Evolutionary conservation across 2,113 vertebrate genomes (phyloP), one percentile per base, ranked within the genome.

Genomic region (Buteo buteo): DNA sequence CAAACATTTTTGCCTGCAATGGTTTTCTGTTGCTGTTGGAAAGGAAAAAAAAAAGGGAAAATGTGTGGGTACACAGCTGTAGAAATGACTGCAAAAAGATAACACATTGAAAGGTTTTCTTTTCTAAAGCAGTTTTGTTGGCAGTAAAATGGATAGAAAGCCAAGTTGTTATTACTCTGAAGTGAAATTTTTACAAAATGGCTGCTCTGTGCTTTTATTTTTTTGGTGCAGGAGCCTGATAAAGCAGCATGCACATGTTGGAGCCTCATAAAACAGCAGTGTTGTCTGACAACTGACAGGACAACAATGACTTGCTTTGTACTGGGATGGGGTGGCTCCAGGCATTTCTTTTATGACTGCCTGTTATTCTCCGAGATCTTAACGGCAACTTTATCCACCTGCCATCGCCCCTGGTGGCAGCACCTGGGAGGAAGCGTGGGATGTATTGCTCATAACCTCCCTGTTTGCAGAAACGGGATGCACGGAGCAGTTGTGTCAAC

Each of bases 181-280:
- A 76, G 62, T 58, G 78, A 94, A 72, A 82, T 38, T 40, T 64
- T 50, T 76, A 85, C 42, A 82, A 96, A 95, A 96, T 93, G 93
- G 89, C 93, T 94, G 65, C 36, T 78, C 61, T 38, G 25, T 21
- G 79, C 34, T 47, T 44, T 66, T 50, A 8, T 32, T 26, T n/a
- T 55, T 66, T 52, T 22, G 0, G 24, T 32, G 49, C 7, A 66
- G 73, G 58, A 89, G 49, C n/a, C 58, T 47, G 82, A 40, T 50
- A 82, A n/a, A 82, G 50, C 0, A 0, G 26, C 19, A 1, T 1
- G 24, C 2, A 5, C 0, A 0, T 10, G 45, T 9, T 38, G 77
- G 47, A 91, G 61, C 47, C 57, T 47, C 34, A 6, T 40, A 44
- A 72, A 94, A 24, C 73, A 89, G 69, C 84, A 10, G 5, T 7